Evolutionary conservation across 2,113 vertebrate genomes (phyloP).

Genomic region (Eonycteris spelaea): DNA sequence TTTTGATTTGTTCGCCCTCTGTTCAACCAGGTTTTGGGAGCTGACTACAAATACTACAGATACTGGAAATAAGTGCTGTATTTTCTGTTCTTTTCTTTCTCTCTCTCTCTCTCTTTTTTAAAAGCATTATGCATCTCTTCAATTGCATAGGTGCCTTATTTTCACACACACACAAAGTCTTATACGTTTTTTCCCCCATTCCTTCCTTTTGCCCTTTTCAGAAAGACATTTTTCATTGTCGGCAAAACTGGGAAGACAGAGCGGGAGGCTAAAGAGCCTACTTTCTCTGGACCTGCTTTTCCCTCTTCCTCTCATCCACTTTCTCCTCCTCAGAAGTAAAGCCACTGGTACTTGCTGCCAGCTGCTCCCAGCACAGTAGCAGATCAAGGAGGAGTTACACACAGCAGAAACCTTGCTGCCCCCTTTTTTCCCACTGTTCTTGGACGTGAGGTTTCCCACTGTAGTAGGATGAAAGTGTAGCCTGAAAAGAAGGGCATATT

Average conservation of each 20-base stretch:
- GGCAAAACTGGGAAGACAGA: background rate
- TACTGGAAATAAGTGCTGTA: background rate
- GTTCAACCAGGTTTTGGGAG: background rate
- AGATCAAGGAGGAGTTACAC: too few relatives aligned
- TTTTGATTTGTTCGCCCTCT: background rate
- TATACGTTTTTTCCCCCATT: background rate
- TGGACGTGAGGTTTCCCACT: background rate
- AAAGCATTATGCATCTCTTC: too few relatives aligned
- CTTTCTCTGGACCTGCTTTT: too few relatives aligned
- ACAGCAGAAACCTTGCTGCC: background rate
- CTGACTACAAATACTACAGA: background rate
- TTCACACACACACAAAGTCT: background rate
- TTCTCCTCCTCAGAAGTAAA: background rate
- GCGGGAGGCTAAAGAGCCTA: background rate
- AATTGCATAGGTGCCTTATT: background rate
- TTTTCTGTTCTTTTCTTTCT: background rate
- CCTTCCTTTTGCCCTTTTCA: background rate
- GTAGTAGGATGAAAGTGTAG: background rate
- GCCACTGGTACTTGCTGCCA: background rate
- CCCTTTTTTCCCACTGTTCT: background rate
- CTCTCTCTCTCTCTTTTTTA: too few relatives aligned
- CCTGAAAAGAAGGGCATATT: background rate
- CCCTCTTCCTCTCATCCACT: accelerated
- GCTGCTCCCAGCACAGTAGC: background rate
- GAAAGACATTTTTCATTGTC: background rate